Conservation (phyloP, 2,113 vertebrate species). For the Limanda limanda region DNA sequence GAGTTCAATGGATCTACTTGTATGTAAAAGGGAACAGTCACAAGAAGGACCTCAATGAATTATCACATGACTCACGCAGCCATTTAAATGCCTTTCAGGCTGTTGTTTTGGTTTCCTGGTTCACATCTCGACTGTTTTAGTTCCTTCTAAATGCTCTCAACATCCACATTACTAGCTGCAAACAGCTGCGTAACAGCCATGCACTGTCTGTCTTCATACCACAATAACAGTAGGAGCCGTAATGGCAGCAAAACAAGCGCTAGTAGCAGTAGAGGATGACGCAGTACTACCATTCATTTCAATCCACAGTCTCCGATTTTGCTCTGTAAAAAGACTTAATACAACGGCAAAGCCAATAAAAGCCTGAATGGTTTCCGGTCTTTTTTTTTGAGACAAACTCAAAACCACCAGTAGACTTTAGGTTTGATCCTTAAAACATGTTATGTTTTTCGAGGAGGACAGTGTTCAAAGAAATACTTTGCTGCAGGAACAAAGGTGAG, state of each 20-base stretch:
- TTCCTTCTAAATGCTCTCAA: not conserved
- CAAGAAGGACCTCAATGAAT: no score
- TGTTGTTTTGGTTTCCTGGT: not conserved
- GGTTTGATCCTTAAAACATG: constrained; percentile 16
- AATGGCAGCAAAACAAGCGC: not conserved
- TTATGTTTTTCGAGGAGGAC: constrained; percentile 9
- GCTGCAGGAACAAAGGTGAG: not conserved
- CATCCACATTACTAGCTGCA: not conserved
- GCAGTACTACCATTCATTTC: not conserved
- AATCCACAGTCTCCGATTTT: not conserved
- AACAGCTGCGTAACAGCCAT: not conserved
- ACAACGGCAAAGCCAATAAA: constrained; percentile 25
- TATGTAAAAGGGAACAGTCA: no score
- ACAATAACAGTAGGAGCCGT: not conserved
- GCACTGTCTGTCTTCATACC: not conserved
- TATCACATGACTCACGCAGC: not conserved
- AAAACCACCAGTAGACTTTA: constrained; percentile 23
- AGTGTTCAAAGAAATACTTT: constrained; percentile 35
- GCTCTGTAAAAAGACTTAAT: constrained; percentile 10
- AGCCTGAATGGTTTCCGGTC: constrained; percentile 32
- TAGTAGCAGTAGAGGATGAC: not conserved
- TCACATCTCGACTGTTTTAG: not conserved
- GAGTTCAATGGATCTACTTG: no score
- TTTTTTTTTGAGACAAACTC: constrained; percentile 9
- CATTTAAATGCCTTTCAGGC: not conserved